Base-by-base conservation (phyloP, 2,888 invertebrate species). In the Encarsia formosa region DNA sequence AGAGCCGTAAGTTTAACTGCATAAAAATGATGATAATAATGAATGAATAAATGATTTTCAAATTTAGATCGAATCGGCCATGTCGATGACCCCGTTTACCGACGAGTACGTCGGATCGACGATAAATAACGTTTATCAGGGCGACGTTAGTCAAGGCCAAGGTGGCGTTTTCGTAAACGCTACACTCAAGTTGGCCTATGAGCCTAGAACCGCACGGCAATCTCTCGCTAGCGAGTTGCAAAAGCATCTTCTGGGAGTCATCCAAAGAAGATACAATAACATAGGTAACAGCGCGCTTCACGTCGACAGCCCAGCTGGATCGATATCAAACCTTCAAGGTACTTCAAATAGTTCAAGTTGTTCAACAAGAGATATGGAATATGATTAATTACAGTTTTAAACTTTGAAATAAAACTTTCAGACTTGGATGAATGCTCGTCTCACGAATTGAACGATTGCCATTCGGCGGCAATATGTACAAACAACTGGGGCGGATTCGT, bases 31-130 rank as follows among this genome's bases (percentile, higher is more conserved):
- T n/a, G n/a, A n/a, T n/a, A n/a, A 11, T 32, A 9, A 37, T 37
- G 37, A 37, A 18, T 20, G 20, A n/a, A 22, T 8, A 16, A 40
- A 15, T 32, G n/a, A 39, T 34, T 58, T 38, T 47, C n/a, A 42
- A 52, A 52, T 69, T 9, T 70, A 93, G 92, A 82, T 94, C 67
- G 91, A 91, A 73, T 91, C 92, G 0, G 89, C 92, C 1, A 89
- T 94, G 82, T 88, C 90, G 0, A 91, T 92, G 88, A 93, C 93
- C 0, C 90, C 91, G 0, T 89, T 91, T 67, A 89, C 91, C 0
- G 88, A 90, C 64, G 88, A 89, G 63, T 93, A 91, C 70, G 82
- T 93, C 69, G 86, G 87, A 35, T 85, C 88, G 1, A 80, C 82
- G 47, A 85, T 94, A 1, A 92, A 91, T 69, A 82, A 83, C 13